A percentile compares a stretch with the other conserved stretches of the same genome.
These are phyloP conservation scores for Tholera decimalis DNA, from an alignment of 2,888 invertebrate genomes.

Conservation along the genomic window DNA sequence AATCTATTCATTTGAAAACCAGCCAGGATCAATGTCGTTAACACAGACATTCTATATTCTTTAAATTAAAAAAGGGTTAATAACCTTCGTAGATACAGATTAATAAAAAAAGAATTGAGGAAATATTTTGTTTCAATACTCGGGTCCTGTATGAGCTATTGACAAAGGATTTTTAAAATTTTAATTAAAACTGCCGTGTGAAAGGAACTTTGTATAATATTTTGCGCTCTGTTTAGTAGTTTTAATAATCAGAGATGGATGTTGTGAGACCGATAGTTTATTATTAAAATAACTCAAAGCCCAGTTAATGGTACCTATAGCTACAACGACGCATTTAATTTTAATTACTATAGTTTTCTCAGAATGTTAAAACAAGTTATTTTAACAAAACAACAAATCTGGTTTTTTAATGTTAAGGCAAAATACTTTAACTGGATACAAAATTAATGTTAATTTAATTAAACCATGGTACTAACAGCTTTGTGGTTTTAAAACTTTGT, in stretches of 20 bases:
- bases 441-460: slow-evolving; percentile 3
- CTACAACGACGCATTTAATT: slow-evolving; percentile 1
- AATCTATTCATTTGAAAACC: slow-evolving; percentile 34
- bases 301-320: not conserved
- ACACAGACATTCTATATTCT: slow-evolving; percentile 35
- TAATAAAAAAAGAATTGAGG: slow-evolving; percentile 62
- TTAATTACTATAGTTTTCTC: not conserved
- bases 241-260: slow-evolving; percentile 19
- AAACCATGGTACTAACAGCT: not conserved
- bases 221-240: slow-evolving; percentile 20
- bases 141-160: slow-evolving; percentile 27
- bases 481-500: not conserved
- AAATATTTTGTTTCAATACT: slow-evolving; percentile 52
- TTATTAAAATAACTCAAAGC: not conserved
- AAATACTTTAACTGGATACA: not conserved
- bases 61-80: slow-evolving; percentile 49
- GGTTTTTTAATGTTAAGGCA: slow-evolving; percentile 15
- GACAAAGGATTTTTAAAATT: slow-evolving; percentile 48
- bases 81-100: slow-evolving; percentile 52
- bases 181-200: slow-evolving; percentile 44
- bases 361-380: slow-evolving; percentile 14
- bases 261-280: not conserved
- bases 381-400: slow-evolving; percentile 15
- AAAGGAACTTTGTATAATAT: slow-evolving; percentile 52
- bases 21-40: slow-evolving; percentile 38